These are phyloP conservation scores for Idaea aversata DNA, from an alignment of 2,888 invertebrate species.

Conservation along the genomic window DNA sequence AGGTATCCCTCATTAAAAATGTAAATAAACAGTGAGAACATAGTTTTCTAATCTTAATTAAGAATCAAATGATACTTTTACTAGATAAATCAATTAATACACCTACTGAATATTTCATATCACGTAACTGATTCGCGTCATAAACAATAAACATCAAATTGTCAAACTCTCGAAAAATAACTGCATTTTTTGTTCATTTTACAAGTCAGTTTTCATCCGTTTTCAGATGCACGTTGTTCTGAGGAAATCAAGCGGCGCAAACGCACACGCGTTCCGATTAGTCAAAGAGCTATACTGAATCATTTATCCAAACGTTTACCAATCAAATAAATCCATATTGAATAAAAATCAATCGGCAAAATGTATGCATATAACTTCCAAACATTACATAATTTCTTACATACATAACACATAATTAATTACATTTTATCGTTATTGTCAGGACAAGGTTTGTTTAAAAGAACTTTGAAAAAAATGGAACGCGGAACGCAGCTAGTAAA, in stretches of 20 bases:
- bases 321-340: too few relatives aligned
- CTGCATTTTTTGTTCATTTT: conserved; percentile 38
- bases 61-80: neutral
- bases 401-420: too few relatives aligned
- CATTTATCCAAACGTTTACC: too few relatives aligned
- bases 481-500: too few relatives aligned
- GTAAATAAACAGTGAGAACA: neutral
- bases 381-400: too few relatives aligned
- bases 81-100: neutral
- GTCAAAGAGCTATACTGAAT: too few relatives aligned
- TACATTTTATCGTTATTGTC: too few relatives aligned
- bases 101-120: neutral
- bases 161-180: conserved; percentile 40
- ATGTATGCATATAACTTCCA: too few relatives aligned
- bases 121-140: neutral
- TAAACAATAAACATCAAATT: neutral
- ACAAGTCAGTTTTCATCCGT: conserved; percentile 38
- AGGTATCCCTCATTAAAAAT: neutral
- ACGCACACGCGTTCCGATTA: conserved; percentile 36
- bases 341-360: too few relatives aligned
- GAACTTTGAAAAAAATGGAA: too few relatives aligned
- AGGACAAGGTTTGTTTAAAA: too few relatives aligned
- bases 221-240: conserved; percentile 25
- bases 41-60: neutral
- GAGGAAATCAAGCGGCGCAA: conserved; percentile 45